Percentiles rank a stretch among this genome's conserved stretches.
Evolutionary conservation across 2,797 vertebrate species (phyloP).

Genomic region (Zalophus californianus): DNA sequence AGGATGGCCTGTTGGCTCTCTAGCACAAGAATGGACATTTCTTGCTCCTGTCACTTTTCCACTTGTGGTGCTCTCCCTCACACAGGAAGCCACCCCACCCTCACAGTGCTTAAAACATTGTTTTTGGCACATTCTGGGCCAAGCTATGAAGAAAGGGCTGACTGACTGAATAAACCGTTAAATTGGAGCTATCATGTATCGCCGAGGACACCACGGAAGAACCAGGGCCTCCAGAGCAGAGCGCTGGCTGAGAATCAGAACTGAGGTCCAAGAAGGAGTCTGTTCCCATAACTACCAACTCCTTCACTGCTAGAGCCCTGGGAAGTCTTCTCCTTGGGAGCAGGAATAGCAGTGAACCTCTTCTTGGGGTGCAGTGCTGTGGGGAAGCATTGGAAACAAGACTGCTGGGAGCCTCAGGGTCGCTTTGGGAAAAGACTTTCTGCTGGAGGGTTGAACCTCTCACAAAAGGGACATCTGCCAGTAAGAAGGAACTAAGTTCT

Average conservation of each 20-base stretch:
- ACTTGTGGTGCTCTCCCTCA: not conserved
- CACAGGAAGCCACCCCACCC: not conserved
- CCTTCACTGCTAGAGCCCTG: not conserved
- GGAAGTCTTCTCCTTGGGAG: not conserved
- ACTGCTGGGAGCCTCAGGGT: not conserved
- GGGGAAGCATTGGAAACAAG: not conserved
- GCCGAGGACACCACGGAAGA: not conserved
- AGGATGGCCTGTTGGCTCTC: not conserved
- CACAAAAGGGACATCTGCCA: not conserved
- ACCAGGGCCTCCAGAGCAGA: not conserved
- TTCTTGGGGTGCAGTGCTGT: not conserved
- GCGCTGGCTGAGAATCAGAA: not conserved
- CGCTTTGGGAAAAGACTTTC: not conserved
- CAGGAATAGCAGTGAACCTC: not conserved
- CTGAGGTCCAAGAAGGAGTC: not conserved
- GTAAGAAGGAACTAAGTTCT: not conserved
- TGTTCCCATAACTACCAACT: not conserved
- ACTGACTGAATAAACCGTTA: not conserved
- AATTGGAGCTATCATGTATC: not conserved
- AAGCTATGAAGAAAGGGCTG: not conserved
- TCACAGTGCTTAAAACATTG: not conserved
- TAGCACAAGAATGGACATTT: not conserved
- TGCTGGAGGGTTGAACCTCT: not conserved
- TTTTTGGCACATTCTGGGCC: not conserved
- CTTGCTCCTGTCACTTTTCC: not conserved